Conservation (phyloP, 2,797 vertebrate species). For the Nyctibius grandis region DNA sequence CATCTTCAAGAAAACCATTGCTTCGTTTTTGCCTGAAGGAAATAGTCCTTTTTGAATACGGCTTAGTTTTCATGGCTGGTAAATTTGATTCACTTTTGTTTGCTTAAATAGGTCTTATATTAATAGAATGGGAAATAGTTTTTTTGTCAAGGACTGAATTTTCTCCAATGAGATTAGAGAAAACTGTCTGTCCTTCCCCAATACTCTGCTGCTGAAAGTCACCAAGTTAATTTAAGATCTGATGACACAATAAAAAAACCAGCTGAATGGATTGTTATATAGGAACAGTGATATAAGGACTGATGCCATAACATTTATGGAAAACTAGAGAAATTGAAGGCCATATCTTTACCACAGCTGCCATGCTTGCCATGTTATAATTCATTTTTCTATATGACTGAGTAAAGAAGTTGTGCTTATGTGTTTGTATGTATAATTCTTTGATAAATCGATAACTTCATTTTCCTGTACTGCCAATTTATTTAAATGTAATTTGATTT, state of each 20-base stretch:
- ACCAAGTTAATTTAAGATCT: constrained; percentile 22
- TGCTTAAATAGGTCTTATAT: neutral
- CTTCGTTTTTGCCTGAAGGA: neutral
- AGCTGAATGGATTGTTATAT: neutral
- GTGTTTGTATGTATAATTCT: neutral
- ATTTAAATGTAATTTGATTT: neutral
- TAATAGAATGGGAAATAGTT: neutral
- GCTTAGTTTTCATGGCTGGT: neutral
- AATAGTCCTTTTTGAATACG: neutral
- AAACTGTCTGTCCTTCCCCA: neutral
- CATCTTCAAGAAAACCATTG: neutral
- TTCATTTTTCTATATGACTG: neutral
- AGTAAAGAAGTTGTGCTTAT: neutral
- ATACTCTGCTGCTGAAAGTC: neutral
- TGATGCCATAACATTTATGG: neutral
- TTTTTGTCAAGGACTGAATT: neutral
- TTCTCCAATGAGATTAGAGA: neutral
- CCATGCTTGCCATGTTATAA: neutral
- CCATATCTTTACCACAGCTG: neutral
- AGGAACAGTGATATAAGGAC: neutral
- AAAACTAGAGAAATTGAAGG: neutral
- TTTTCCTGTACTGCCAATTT: neutral
- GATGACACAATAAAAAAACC: neutral
- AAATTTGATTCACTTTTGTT: constrained; percentile 10
- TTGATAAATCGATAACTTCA: neutral